Evolutionary conservation across 2,888 invertebrate species (phyloP).

Genomic region (Cryptus viduatorius): DNA sequence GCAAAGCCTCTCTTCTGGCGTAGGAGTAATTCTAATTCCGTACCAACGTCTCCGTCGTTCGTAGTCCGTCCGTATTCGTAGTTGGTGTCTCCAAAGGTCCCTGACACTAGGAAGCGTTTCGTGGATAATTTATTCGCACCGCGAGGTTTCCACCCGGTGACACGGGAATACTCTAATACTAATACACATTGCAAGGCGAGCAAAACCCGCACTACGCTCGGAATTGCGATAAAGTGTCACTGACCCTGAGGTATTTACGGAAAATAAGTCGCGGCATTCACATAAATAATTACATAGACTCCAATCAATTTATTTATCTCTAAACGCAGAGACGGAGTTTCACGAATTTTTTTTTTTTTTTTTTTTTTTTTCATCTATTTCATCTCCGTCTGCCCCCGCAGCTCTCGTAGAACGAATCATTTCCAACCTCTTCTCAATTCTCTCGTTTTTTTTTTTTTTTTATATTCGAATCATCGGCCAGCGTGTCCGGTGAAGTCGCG

Average conservation of each 20-base stretch:
- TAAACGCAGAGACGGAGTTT: not conserved
- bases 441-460: conserved; percentile 11
- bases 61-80: conserved; percentile 29
- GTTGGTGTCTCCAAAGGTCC: conserved; percentile 61
- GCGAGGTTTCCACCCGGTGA: conserved; percentile 54
- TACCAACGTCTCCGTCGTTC: conserved; percentile 53
- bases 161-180: conserved; percentile 60
- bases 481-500: conserved; percentile 26
- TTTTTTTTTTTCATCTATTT: not conserved
- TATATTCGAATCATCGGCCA: not conserved
- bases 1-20: conserved; percentile 56
- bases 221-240: conserved; percentile 77
- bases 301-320: conserved; percentile 1
- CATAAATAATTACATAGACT: not conserved
- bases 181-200: conserved; percentile 41
- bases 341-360: not conserved
- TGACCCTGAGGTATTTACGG: conserved; percentile 73
- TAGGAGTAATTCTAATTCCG: conserved; percentile 71
- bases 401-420: conserved; percentile 20
- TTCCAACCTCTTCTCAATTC: not conserved
- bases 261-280: conserved; percentile 4
- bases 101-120: conserved; percentile 71
- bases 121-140: conserved; percentile 72
- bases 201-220: conserved; percentile 25
- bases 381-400: conserved; percentile 23